These are phyloP conservation scores for Spea multiplicata DNA, from an alignment of 2,113 vertebrate species.

Conservation along the genomic window DNA sequence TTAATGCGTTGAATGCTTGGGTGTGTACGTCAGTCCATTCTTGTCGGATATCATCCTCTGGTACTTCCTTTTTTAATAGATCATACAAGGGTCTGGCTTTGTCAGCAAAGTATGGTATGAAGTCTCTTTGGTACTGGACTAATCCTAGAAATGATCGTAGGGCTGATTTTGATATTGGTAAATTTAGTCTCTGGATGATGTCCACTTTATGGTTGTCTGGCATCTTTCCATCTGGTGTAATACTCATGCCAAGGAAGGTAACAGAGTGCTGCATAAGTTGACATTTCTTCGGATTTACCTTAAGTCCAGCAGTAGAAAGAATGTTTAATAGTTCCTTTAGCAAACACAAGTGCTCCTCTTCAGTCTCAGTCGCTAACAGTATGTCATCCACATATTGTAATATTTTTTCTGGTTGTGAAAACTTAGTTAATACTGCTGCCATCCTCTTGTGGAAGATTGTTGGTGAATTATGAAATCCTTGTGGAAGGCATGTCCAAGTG, in stretches of 20 bases:
- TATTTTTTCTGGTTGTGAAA: not conserved
- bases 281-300: conserved; percentile 4
- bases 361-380: not conserved
- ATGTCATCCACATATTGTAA: not conserved
- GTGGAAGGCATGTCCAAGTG: too few species aligned
- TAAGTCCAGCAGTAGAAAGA: too few species aligned
- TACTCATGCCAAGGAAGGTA: not conserved
- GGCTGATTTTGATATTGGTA: not conserved
- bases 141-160: not conserved
- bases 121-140: not conserved
- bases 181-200: not conserved
- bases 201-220: not conserved
- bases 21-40: not conserved
- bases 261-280: not conserved
- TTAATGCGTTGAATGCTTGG: not conserved
- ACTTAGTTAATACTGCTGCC: not conserved
- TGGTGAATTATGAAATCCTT: not conserved
- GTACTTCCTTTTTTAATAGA: not conserved
- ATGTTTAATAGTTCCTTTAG: too few species aligned
- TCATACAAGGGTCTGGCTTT: not conserved
- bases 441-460: not conserved
- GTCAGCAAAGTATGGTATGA: conserved; percentile 7
- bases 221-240: not conserved
- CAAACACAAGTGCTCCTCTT: too few species aligned
- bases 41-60: not conserved